A percentile compares a stretch with the other conserved stretches of the same genome.
Conservation (phyloP, 2,888 invertebrate species). For the Drosophila limbata region DNA sequence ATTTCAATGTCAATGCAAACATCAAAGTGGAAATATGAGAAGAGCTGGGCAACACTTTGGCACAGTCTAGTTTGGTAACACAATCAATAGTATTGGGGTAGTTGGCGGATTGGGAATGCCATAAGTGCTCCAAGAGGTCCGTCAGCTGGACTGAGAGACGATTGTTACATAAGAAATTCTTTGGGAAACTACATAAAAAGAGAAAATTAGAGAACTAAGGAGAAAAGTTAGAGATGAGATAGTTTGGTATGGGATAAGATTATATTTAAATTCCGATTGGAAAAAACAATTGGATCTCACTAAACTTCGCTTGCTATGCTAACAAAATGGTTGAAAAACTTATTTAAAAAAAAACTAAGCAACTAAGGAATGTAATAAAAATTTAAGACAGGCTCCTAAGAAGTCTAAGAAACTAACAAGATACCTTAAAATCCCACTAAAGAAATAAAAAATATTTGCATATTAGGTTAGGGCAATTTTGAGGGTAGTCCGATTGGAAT, state of each 20-base stretch:
- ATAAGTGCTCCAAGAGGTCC: constrained; percentile 12
- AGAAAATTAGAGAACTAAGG: neutral
- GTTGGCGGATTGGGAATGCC: constrained; percentile 2
- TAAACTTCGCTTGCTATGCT: too few species aligned
- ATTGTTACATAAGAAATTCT: neutral
- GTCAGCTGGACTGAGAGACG: neutral
- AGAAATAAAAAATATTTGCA: neutral
- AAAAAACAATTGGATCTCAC: neutral
- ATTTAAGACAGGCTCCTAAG: neutral
- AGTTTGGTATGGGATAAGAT: neutral
- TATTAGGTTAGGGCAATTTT: neutral
- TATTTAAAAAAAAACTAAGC: too few species aligned
- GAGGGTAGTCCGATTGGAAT: neutral
- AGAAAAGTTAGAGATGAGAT: too few species aligned
- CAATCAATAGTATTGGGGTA: constrained; percentile 60
- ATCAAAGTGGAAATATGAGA: constrained; percentile 50
- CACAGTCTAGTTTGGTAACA: constrained; percentile 56
- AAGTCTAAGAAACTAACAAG: too few species aligned
- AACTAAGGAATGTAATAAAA: too few species aligned
- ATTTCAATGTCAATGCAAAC: constrained; percentile 71
- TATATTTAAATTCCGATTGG: neutral
- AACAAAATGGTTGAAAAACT: too few species aligned
- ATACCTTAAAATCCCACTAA: too few species aligned
- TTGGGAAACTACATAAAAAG: neutral
- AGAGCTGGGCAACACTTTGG: constrained; percentile 46